Evolutionary conservation across 2,888 invertebrate genomes (phyloP).

Genomic region (Acanthosoma haemorrhoidale): DNA sequence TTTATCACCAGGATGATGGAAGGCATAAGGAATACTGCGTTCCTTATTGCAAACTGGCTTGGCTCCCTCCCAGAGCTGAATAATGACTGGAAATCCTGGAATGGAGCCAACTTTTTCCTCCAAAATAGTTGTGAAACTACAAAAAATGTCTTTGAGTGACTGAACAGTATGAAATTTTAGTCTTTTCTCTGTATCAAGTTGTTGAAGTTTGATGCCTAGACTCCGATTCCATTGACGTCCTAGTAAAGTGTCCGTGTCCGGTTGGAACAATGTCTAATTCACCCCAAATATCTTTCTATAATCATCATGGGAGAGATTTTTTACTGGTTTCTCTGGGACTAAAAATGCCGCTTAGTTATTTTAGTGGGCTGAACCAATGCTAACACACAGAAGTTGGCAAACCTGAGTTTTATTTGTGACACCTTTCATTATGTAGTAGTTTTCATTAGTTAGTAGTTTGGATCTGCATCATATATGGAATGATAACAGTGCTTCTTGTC

Average conservation of each 20-base stretch:
- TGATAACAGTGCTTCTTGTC: no score
- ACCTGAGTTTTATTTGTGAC: no score
- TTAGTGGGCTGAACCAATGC: no score
- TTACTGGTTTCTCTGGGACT: no score
- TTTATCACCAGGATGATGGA: background rate
- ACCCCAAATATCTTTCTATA: background rate
- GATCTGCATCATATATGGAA: no score
- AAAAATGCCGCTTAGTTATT: no score
- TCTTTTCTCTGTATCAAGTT: background rate
- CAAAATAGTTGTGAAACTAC: background rate
- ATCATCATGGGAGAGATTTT: no score
- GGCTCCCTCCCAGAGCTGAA: background rate
- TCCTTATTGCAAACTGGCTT: background rate
- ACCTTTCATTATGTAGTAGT: no score
- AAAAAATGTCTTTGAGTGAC: background rate
- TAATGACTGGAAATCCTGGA: background rate
- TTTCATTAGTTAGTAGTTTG: no score
- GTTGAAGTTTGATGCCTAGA: slow-evolving; percentile 11
- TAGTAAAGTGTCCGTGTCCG: slow-evolving; percentile 6
- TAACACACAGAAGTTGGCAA: no score
- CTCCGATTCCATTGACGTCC: slow-evolving; percentile 21
- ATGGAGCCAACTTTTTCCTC: background rate
- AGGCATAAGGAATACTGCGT: background rate
- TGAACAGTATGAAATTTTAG: no score
- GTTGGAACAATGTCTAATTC: slow-evolving; percentile 16